phyloP scores from a whole-genome alignment of 1,140 invertebrate species.

The Apis cerana region DNA sequence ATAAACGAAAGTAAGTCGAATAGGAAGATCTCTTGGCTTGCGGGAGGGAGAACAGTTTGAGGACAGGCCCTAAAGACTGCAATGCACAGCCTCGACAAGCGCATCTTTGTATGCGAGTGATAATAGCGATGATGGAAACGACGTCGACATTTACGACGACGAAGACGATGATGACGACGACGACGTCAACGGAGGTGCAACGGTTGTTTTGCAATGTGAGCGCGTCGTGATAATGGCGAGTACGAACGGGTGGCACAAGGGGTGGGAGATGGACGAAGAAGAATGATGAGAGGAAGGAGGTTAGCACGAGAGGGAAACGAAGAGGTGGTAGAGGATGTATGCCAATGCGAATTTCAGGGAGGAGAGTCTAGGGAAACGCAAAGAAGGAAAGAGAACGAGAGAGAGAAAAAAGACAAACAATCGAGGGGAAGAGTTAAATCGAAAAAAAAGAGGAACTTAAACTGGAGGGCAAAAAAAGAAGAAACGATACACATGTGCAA shows the following conservation, averaged over 20 bases:
- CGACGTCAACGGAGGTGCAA: slow-evolving; percentile 17
- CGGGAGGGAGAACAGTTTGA: not conserved
- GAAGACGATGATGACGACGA: not conserved
- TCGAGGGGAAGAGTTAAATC: not conserved
- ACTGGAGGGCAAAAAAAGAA: slow-evolving; percentile 5
- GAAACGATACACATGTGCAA: not conserved
- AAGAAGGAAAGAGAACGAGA: not conserved
- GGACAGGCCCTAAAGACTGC: not conserved
- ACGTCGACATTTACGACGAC: not conserved
- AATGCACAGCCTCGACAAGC: not conserved
- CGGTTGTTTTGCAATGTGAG: slow-evolving; percentile 20
- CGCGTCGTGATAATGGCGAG: slow-evolving; percentile 26
- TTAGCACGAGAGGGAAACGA: not conserved
- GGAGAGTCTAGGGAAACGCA: not conserved
- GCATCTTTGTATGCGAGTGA: slow-evolving; percentile 8
- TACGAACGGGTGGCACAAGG: slow-evolving; percentile 12
- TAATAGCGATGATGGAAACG: slow-evolving; percentile 38
- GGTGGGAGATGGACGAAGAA: not conserved
- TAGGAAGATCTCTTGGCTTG: not conserved
- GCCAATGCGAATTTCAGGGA: slow-evolving; percentile 15
- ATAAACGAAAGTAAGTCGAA: slow-evolving; percentile 27
- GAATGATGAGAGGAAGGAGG: not conserved
- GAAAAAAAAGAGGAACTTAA: slow-evolving; percentile 15
- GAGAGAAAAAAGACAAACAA: slow-evolving; percentile 20
- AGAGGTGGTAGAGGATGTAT: slow-evolving; percentile 6